Conservation (phyloP, 2,888 invertebrate genomes). For the Sphinx pinastri region DNA sequence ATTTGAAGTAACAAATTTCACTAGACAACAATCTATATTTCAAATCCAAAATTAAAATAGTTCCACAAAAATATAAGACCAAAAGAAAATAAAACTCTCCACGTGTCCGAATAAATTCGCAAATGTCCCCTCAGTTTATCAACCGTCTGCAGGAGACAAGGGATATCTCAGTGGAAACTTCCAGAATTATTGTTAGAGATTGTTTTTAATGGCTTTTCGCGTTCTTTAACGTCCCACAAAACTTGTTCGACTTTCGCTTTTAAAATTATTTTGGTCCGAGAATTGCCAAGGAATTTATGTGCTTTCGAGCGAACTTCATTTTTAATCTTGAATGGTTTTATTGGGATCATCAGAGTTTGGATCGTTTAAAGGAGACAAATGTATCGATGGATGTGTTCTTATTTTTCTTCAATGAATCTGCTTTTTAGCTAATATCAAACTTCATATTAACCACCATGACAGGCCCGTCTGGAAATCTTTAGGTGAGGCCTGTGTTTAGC, state of each 20-base stretch:
- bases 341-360: background rate
- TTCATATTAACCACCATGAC: too few species aligned
- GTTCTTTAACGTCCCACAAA: slow-evolving; percentile 23
- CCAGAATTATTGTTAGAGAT: slow-evolving; percentile 63
- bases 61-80: background rate
- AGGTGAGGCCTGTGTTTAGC: too few species aligned
- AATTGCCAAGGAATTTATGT: slow-evolving; percentile 6
- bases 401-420: too few species aligned
- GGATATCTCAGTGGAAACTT: slow-evolving; percentile 42
- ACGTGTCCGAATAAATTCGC: slow-evolving; percentile 11
- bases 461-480: too few species aligned
- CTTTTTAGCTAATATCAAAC: too few species aligned
- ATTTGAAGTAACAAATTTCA: too few species aligned
- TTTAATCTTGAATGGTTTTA: background rate
- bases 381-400: too few species aligned
- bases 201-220: slow-evolving; percentile 70
- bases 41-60: background rate
- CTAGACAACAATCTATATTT: too few species aligned
- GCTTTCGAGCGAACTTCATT: background rate
- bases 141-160: slow-evolving; percentile 55
- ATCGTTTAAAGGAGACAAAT: too few species aligned
- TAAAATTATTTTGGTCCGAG: slow-evolving; percentile 22
- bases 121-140: slow-evolving; percentile 41
- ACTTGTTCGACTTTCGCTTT: slow-evolving; percentile 24
- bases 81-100: background rate